phyloP scores from a whole-genome alignment of 2,113 vertebrate species.

The Hippocampus barbouri region DNA sequence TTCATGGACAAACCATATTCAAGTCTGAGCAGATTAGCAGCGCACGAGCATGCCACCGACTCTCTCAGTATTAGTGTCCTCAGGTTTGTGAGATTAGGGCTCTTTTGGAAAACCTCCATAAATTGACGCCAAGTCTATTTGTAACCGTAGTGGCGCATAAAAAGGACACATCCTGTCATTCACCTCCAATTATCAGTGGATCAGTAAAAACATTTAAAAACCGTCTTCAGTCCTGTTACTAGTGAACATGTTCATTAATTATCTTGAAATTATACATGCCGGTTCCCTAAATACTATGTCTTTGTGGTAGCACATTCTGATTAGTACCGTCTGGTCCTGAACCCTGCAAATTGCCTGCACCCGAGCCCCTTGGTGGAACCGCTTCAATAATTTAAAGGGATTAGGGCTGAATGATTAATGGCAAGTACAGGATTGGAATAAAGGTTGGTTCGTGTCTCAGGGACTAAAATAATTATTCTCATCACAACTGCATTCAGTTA shows the following conservation, averaged over 20 bases:
- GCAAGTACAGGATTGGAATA: slow-evolving; percentile 34
- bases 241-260: slow-evolving; percentile 60
- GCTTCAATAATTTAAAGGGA: slow-evolving; percentile 65
- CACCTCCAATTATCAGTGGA: slow-evolving; percentile 17
- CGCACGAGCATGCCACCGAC: not conserved
- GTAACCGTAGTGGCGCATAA: slow-evolving; percentile 5
- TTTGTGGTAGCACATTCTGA: slow-evolving; percentile 38
- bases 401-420: slow-evolving; percentile 54
- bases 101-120: not conserved
- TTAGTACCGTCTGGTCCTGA: slow-evolving; percentile 52
- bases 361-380: slow-evolving; percentile 47
- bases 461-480: slow-evolving; percentile 55
- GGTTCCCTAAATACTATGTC: slow-evolving; percentile 35
- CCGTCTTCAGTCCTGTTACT: slow-evolving; percentile 24
- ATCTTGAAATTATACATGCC: slow-evolving; percentile 38
- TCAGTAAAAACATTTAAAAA: slow-evolving; percentile 26
- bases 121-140: slow-evolving; percentile 5
- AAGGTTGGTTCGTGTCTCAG: slow-evolving; percentile 46
- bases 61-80: not conserved
- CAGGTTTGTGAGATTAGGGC: not conserved
- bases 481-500: slow-evolving; percentile 27
- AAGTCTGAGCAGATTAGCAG: not conserved
- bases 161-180: slow-evolving; percentile 28
- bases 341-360: slow-evolving; percentile 41
- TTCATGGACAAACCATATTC: not conserved